A percentile compares a stretch with the other conserved stretches of the same genome.
These are phyloP conservation scores for Notolepis coatsorum DNA, from an alignment of 2,797 vertebrate genomes.

Conservation along the genomic window DNA sequence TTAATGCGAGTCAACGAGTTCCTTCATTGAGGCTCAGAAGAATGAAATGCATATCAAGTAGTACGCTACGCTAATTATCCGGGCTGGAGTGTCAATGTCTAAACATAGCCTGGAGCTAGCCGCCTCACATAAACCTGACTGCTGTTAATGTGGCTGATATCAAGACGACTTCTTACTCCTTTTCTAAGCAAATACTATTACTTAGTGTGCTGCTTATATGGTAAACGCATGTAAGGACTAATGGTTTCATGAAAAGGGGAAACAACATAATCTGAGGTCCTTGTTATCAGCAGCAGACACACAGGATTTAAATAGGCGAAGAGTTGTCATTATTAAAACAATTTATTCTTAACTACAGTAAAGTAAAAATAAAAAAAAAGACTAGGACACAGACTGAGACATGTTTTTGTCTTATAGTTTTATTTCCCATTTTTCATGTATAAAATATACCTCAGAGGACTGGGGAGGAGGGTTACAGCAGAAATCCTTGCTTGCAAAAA, in stretches of 20 bases:
- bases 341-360: too few relatives aligned
- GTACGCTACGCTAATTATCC: not conserved
- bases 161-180: not conserved
- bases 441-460: constrained; percentile 54
- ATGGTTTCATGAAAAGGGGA: not conserved
- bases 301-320: not conserved
- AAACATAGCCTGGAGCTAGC: not conserved
- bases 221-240: not conserved
- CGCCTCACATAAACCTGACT: not conserved
- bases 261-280: not conserved
- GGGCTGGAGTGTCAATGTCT: constrained; percentile 32
- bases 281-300: not conserved
- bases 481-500: too few relatives aligned
- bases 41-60: constrained; percentile 50
- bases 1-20: constrained; percentile 25
- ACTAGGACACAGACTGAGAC: too few relatives aligned
- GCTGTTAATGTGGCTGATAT: too few relatives aligned
- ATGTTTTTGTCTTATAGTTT: too few relatives aligned
- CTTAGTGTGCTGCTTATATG: too few relatives aligned
- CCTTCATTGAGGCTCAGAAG: constrained; percentile 32
- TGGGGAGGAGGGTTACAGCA: constrained; percentile 3
- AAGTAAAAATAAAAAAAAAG: too few relatives aligned
- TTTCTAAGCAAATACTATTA: not conserved
- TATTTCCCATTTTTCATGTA: constrained; percentile 56
- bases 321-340: constrained; percentile 14